A percentile compares a stretch with the other conserved stretches of the same genome.
Conservation (phyloP, 2,888 invertebrate species). For the Mythimna pallens region DNA sequence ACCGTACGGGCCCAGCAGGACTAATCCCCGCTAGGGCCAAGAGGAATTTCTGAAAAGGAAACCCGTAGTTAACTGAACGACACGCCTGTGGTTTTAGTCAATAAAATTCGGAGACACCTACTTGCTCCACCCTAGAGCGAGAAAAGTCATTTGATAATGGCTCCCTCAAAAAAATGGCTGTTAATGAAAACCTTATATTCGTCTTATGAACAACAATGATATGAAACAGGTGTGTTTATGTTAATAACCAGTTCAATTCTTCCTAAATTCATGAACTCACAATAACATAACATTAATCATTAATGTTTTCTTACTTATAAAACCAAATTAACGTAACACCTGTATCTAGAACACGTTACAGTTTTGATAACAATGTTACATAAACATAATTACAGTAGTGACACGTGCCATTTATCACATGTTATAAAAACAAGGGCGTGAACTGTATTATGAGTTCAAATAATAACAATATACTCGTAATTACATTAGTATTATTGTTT, state of each 20-base stretch:
- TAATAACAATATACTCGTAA: slow-evolving; percentile 14
- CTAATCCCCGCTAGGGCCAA: too few species aligned
- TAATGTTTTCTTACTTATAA: not conserved
- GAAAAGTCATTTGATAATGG: too few species aligned
- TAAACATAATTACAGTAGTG: slow-evolving; percentile 8
- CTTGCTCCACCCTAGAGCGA: too few species aligned
- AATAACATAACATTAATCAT: not conserved
- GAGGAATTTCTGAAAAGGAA: too few species aligned
- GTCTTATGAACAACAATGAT: not conserved
- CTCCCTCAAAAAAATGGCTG: not conserved
- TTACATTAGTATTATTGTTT: slow-evolving; percentile 27
- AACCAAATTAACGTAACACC: not conserved
- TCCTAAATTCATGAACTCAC: not conserved
- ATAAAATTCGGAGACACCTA: too few species aligned
- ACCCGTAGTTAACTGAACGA: too few species aligned
- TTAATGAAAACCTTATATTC: not conserved
- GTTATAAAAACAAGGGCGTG: slow-evolving; percentile 27
- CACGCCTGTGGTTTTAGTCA: too few species aligned
- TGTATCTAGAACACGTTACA: not conserved
- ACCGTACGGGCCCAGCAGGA: too few species aligned
- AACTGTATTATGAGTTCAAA: slow-evolving; percentile 27
- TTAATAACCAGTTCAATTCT: not conserved
- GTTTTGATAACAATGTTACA: slow-evolving; percentile 28
- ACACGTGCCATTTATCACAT: slow-evolving; percentile 44
- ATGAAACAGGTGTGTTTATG: not conserved